Base-by-base conservation (phyloP, 2,888 invertebrate genomes). In the Hymenopus coronatus region DNA sequence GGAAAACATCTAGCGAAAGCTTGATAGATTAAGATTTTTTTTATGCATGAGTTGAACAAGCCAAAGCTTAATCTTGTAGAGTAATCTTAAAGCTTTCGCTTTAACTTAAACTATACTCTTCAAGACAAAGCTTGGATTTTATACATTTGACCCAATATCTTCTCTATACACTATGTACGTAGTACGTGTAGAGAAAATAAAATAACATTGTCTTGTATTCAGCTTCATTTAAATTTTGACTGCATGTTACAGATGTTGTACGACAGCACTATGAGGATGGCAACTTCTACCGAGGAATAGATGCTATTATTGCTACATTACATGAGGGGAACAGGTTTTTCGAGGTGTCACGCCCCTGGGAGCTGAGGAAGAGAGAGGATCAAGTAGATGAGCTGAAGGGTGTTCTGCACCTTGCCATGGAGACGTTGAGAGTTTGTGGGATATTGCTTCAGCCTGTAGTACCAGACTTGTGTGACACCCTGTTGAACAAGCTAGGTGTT, bases 291-390 rank as follows among this genome's bases (percentile, higher is more conserved):
- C 96, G 96, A 93, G 98, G 95, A 0, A 96, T 97, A 0, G 98
- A 98, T 92, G 94, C 95, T 0, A 95, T 97, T 0, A 96, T 98
- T 93, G 94, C 95, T 20, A 95, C 96, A 0, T 93, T 99, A 20
- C 97, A 97, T 92, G 93, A 95, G 46, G 96, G 97, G 28, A 99
- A 99, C 94, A 94, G 95, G 90, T 97, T 98, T 94, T 96, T 99
- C 92, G 97, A 99, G 92, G 94, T 96, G 6, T 95, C 96, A 91
- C 96, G 97, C 92, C 99, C 99, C 0, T 99, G 99, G 99, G 95
- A 96, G 91, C 94, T 99, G 90, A 95, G 94, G 88, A 97, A 97
- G 92, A 92, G 94, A 15, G 92, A 93, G 33, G 91, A 92, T 25
- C 92, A 94, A 30, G 94, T 95, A 87, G 94, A 95, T 84, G 94